A percentile compares a stretch with the other conserved stretches of the same genome.
Evolutionary conservation across 2,888 invertebrate species (phyloP).

Genomic region (Drosophila robusta): DNA sequence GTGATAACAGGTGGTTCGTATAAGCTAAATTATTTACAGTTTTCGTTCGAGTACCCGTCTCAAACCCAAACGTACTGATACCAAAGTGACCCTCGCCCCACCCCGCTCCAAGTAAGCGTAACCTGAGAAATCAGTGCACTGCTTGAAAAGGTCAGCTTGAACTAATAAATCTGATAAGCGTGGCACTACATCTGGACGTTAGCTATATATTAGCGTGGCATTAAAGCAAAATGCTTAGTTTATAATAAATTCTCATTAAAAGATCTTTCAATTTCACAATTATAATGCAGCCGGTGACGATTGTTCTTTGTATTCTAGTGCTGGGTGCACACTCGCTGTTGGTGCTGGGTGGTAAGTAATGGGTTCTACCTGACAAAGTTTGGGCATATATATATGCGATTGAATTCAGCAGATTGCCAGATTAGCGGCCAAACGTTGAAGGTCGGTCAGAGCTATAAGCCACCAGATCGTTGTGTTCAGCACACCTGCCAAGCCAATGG

Average conservation of each 20-base stretch:
- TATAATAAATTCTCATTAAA: not conserved
- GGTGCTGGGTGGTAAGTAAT: constrained; percentile 44
- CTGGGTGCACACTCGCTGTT: constrained; percentile 49
- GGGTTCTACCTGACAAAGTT: not conserved
- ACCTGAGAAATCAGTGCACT: not conserved
- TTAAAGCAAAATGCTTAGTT: constrained; percentile 1
- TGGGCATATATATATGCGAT: not conserved
- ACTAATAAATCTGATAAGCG: not conserved
- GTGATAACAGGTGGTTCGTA: too few species aligned
- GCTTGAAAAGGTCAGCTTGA: constrained; percentile 6
- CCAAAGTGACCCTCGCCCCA: not conserved
- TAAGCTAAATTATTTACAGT: not conserved
- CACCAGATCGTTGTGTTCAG: not conserved
- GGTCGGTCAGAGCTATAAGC: constrained; percentile 31
- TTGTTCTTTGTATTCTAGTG: constrained; percentile 58
- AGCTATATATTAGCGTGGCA: not conserved
- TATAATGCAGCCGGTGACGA: constrained; percentile 50
- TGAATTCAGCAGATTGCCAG: constrained; percentile 28
- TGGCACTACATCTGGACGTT: not conserved
- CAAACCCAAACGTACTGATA: not conserved
- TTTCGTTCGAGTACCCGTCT: not conserved
- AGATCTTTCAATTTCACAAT: not conserved
- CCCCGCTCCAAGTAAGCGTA: too few species aligned
- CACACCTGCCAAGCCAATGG: constrained; percentile 1
- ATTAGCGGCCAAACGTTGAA: constrained; percentile 26